These are phyloP conservation scores for Taenaris catops DNA, from an alignment of 2,888 invertebrate species.

Conservation along the genomic window DNA sequence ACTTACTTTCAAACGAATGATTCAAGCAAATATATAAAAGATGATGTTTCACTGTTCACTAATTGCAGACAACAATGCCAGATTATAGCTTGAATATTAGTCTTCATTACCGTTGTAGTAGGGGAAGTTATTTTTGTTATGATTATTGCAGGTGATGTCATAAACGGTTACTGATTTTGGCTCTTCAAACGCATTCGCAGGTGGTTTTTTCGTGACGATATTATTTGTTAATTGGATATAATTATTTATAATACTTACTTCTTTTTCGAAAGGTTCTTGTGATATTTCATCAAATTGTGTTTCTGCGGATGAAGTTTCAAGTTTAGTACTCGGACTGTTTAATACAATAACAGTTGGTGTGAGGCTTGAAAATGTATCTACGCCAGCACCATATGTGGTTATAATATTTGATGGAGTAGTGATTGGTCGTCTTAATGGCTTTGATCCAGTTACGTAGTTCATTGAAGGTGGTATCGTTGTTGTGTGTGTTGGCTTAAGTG, in stretches of 20 bases:
- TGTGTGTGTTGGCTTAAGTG: slow-evolving; percentile 46
- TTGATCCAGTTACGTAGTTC: slow-evolving; percentile 65
- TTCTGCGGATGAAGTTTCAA: slow-evolving; percentile 41
- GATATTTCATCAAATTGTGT: slow-evolving; percentile 69
- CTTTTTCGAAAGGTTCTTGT: slow-evolving; percentile 73
- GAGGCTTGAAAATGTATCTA: slow-evolving; percentile 64
- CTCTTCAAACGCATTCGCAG: slow-evolving; percentile 50
- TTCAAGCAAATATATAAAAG: too few species aligned
- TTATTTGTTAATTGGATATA: slow-evolving; percentile 80
- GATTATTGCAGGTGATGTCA: slow-evolving; percentile 80
- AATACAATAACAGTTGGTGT: slow-evolving; percentile 72
- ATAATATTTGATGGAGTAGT: slow-evolving; percentile 39
- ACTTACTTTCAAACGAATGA: too few species aligned
- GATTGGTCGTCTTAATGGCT: slow-evolving; percentile 71
- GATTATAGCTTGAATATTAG: too few species aligned
- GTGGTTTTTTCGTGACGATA: slow-evolving; percentile 65
- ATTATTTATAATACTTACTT: slow-evolving; percentile 76
- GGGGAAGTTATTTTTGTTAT: slow-evolving; percentile 85
- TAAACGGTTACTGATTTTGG: slow-evolving; percentile 48
- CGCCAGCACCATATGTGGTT: slow-evolving; percentile 50
- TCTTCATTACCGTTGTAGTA: slow-evolving; percentile 49
- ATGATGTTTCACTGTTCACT: too few species aligned
- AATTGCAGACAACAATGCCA: too few species aligned
- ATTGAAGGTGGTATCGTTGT: slow-evolving; percentile 61
- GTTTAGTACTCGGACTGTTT: slow-evolving; percentile 48